A percentile compares a stretch with the other conserved stretches of the same genome.
Evolutionary conservation across 53 echinoderm and acorn worm species (phyloP).

Genomic region (Astropecten irregularis): DNA sequence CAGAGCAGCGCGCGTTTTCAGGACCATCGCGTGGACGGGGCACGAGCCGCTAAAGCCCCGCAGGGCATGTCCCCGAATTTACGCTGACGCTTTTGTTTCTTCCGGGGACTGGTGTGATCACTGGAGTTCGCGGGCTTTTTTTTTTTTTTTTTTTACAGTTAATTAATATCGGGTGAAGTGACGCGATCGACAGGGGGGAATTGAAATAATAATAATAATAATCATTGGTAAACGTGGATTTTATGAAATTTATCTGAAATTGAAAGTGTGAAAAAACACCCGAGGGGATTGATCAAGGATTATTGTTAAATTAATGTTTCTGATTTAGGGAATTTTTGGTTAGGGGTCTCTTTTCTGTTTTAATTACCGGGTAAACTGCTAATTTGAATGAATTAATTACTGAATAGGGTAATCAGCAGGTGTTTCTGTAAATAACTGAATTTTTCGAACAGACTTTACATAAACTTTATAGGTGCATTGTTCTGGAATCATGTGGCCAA

Average conservation of each 20-base stretch:
- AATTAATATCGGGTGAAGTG: constrained; percentile 22
- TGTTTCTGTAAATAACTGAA: background rate
- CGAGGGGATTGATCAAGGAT: background rate
- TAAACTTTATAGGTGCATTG: background rate
- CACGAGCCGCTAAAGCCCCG: constrained; percentile 45
- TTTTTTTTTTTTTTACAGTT: background rate
- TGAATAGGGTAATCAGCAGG: background rate
- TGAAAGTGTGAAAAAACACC: background rate
- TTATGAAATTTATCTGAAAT: constrained; percentile 16
- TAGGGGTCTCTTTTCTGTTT: background rate
- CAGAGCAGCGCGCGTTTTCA: constrained; percentile 9
- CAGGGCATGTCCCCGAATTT: background rate
- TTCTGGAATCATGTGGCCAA: too few relatives aligned
- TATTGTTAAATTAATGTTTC: too few relatives aligned
- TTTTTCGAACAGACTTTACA: background rate
- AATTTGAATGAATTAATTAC: background rate
- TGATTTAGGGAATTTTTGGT: too few relatives aligned
- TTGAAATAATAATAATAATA: background rate
- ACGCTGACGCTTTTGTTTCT: too few relatives aligned
- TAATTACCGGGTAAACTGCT: too few relatives aligned
- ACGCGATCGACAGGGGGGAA: background rate
- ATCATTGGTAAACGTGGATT: background rate
- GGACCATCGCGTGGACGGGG: constrained; percentile 44
- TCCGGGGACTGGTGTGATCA: background rate
- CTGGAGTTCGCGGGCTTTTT: background rate